Base-by-base conservation (phyloP, 2,797 vertebrate species). In the Crenuchus spilurus region DNA sequence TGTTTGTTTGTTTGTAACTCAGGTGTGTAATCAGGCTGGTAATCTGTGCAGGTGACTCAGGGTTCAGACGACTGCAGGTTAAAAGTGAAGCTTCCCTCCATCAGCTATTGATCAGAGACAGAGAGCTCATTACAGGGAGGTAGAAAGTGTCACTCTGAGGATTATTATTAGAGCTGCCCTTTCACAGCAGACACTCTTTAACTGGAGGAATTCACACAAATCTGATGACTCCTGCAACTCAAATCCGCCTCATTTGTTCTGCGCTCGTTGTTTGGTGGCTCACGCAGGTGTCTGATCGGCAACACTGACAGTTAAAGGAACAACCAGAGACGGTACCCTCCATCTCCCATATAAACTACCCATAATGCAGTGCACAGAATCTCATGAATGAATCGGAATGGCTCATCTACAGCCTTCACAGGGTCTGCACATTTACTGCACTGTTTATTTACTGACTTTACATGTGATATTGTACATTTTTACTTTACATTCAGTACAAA, bases 51-150 rank as follows among this genome's bases (percentile, higher is more conserved):
- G 60, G 6, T 14, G 10, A 2, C n/a, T 14, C 8, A 18, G 24
- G 26, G 11, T 18, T 31, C 22, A 46, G 7, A 30, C 18, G 24
- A 11, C 14, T 30, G 14, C 26, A n/a, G 22, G 39, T 63, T 63
- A 63, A 63, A 44, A 30, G 61, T 8, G 8, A 28, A 11, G 16
- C 16, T 58, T n/a, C 7, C 42, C 52, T 58, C 24, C 18, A 72
- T 33, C 52, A 33, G 52, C 42, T 77, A 77, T 77, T 68, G 70
- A 77, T 72, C 62, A 42, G 63, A 67, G 35, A 35, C 42, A 61
- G 52, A 26, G 62, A 52, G 33, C 69, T 77, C 69, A 77, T 72
- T 77, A 72, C 49, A 42, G 18, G 30, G 14, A 35, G 58, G 44
- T 54, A 24, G 20, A 16, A 49, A 11, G 55, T 18, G 51, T 49